Evolutionary conservation across 1,140 invertebrate genomes (phyloP), one percentile per base, ranked within the genome.

Genomic region (Asobara japonica): DNA sequence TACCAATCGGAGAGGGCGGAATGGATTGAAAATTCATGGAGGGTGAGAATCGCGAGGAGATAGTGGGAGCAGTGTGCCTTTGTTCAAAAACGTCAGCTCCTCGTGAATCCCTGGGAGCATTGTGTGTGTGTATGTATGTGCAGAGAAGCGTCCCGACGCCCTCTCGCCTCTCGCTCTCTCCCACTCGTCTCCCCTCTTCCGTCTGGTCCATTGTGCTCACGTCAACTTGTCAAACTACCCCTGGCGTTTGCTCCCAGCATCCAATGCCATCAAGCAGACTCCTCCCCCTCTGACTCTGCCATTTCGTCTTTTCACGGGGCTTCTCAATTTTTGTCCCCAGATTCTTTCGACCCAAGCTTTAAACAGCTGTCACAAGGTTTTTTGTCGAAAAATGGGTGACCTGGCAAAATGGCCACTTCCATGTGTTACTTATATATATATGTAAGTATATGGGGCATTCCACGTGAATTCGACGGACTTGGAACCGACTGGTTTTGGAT

Each of bases 221-320:
- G 85, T 87, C 85, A 87, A 87, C 78, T 84, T 87, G 85, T 87
- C 86, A 87, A 86, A 86, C 84, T 83, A 83, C 81, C 83, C 81
- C 79, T 77, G 81, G 81, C 80, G 76, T 18, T 45, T 16, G 77
- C 71, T 72, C 74, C 79, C 71, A 73, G 73, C 77, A 82, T 83
- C 85, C 84, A 87, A 86, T 86, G 83, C 83, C 80, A 65, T 79
- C 76, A 45, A 45, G 41, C 74, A 76, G 72, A 74, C 69, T 76
- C 73, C 69, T 29, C 75, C 36, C 66, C 36, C 30, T 69, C 60
- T 62, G 68, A 74, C 67, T 69, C 68, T 72, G 68, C 13, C 33
- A 51, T 64, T 45, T 70, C 73, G 65, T 36, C 22, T 69, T 61
- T 66, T 66, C 36, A n/a, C n/a, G n/a, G n/a, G 20, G 20, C 31